A percentile compares a stretch with the other conserved stretches of the same genome.
Evolutionary conservation across 2,797 vertebrate genomes (phyloP).

Genomic region (Hafferia zeledoni): DNA sequence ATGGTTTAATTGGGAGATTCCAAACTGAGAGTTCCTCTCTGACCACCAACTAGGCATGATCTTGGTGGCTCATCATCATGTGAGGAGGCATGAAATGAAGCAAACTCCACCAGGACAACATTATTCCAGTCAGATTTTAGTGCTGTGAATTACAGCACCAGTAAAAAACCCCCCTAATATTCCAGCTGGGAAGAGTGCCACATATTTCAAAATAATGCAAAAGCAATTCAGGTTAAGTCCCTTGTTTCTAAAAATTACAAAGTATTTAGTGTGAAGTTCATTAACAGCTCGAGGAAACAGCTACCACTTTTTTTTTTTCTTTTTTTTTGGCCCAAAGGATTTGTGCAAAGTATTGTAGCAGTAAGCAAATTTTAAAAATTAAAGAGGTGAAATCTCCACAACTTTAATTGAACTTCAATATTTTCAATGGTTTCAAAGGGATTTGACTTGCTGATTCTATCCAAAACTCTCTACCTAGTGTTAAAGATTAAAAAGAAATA

Average conservation of each 20-base stretch:
- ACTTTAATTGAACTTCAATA: neutral
- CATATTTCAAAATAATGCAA: neutral
- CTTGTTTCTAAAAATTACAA: constrained; percentile 1
- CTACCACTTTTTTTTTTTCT: neutral
- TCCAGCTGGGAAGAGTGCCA: neutral
- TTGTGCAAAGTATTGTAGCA: neutral
- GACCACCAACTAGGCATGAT: constrained; percentile 15
- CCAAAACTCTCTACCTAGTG: neutral
- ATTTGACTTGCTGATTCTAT: neutral
- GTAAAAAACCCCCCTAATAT: neutral
- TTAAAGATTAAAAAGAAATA: neutral
- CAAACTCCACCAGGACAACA: neutral
- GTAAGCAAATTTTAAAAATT: constrained; percentile 31
- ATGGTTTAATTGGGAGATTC: constrained; percentile 48
- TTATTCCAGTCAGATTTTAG: neutral
- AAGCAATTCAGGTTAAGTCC: constrained; percentile 19
- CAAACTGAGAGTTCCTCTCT: constrained; percentile 31
- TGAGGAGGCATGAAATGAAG: neutral
- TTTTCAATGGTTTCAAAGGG: constrained; percentile 1
- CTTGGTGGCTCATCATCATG: neutral
- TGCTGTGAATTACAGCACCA: neutral
- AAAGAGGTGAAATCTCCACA: neutral
- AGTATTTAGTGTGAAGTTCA: constrained; percentile 36
- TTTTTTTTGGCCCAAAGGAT: neutral
- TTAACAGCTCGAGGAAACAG: neutral